Conservation (phyloP, 2,797 vertebrate species). For the Hydrolagus colliei region DNA sequence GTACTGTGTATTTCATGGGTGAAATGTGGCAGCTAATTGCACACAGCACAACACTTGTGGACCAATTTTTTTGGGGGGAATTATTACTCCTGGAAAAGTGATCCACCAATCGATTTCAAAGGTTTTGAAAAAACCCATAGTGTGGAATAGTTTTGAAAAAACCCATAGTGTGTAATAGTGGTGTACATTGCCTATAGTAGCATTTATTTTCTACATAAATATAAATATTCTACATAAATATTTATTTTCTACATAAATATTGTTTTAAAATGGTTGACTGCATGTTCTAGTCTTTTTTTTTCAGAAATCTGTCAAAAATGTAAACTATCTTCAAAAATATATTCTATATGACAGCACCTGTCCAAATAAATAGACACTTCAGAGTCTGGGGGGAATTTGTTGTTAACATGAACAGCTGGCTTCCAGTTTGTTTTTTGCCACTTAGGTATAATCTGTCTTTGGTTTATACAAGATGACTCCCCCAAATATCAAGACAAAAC, state of each 20-base stretch:
- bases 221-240: not conserved
- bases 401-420: not conserved
- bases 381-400: not conserved
- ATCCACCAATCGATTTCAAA: no score
- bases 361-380: not conserved
- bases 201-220: not conserved
- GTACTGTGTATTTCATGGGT: no score
- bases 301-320: slow-evolving; percentile 2
- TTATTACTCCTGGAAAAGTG: no score
- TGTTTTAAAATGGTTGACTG: slow-evolving; percentile 4
- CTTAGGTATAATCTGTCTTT: not conserved
- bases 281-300: slow-evolving; percentile 11
- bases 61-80: no score
- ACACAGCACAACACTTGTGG: no score
- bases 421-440: slow-evolving; percentile 9
- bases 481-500: slow-evolving; percentile 19
- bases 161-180: no score
- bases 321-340: slow-evolving; percentile 14
- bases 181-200: not conserved
- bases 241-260: not conserved
- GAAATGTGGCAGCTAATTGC: no score
- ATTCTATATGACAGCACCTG: slow-evolving; percentile 15
- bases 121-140: no score
- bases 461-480: slow-evolving; percentile 1
- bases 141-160: no score